phyloP scores from a whole-genome alignment of 2,113 vertebrate genomes.

The Deroptyus accipitrinus region DNA sequence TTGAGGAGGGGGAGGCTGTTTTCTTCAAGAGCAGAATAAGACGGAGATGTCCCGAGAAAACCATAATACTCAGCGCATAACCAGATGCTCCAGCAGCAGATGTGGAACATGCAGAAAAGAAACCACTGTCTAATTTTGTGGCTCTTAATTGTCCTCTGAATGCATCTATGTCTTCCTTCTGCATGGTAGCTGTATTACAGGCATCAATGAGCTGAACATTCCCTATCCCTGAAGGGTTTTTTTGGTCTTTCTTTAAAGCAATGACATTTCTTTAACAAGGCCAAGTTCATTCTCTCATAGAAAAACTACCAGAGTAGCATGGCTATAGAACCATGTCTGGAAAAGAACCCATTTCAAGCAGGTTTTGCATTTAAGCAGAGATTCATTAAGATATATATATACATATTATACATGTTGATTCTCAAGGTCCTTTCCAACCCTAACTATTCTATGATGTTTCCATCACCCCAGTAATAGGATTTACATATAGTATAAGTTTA shows the following conservation, averaged over 20 bases:
- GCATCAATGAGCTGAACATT: background rate
- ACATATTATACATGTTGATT: background rate
- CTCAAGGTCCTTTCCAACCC: background rate
- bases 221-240: background rate
- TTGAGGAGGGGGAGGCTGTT: accelerated
- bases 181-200: background rate
- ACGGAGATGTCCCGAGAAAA: background rate
- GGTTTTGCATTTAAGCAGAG: background rate
- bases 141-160: background rate
- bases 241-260: background rate
- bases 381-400: background rate
- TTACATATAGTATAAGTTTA: background rate
- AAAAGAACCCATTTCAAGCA: background rate
- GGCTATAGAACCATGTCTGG: background rate
- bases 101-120: background rate
- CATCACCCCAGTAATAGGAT: background rate
- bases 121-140: background rate
- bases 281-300: background rate
- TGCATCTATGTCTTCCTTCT: background rate
- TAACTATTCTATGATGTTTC: background rate
- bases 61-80: background rate
- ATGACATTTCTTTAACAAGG: background rate
- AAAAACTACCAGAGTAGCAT: background rate
- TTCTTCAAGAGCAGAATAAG: background rate
- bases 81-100: background rate